Conservation (phyloP, 1,140 invertebrate genomes). For the Eupristina koningsbergeri region DNA sequence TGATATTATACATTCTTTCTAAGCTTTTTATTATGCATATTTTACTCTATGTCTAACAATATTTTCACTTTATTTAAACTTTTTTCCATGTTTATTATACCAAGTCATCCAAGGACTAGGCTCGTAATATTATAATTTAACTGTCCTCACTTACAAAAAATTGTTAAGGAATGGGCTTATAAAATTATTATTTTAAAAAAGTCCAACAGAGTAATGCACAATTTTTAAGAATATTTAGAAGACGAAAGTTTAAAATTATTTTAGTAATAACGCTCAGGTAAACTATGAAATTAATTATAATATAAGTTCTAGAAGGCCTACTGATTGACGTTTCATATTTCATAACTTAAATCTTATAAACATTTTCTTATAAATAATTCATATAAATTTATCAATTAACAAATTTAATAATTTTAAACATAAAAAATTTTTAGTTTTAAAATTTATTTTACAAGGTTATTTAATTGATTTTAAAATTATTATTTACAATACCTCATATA, state of each 20-base stretch:
- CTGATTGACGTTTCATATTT: not conserved
- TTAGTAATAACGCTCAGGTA: too few species aligned
- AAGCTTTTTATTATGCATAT: not conserved
- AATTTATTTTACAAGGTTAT: not conserved
- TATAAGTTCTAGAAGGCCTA: too few species aligned
- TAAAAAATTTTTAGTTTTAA: too few species aligned
- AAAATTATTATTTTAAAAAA: not conserved
- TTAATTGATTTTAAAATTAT: not conserved
- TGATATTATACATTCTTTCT: not conserved
- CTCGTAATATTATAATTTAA: not conserved
- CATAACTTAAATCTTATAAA: not conserved
- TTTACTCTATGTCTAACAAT: not conserved
- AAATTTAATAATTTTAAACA: too few species aligned
- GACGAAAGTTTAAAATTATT: not conserved
- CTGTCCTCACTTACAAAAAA: not conserved
- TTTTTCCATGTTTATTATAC: not conserved
- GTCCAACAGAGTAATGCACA: not conserved
- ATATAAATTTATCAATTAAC: not conserved
- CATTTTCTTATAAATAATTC: not conserved
- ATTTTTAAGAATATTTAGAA: not conserved
- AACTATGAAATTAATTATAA: too few species aligned
- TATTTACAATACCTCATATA: too few species aligned
- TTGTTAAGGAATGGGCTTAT: not conserved
- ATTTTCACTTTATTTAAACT: constrained; percentile 4
- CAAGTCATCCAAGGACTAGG: not conserved